phyloP scores from a whole-genome alignment of 2,888 invertebrate genomes.

The Tyria jacobaeae region DNA sequence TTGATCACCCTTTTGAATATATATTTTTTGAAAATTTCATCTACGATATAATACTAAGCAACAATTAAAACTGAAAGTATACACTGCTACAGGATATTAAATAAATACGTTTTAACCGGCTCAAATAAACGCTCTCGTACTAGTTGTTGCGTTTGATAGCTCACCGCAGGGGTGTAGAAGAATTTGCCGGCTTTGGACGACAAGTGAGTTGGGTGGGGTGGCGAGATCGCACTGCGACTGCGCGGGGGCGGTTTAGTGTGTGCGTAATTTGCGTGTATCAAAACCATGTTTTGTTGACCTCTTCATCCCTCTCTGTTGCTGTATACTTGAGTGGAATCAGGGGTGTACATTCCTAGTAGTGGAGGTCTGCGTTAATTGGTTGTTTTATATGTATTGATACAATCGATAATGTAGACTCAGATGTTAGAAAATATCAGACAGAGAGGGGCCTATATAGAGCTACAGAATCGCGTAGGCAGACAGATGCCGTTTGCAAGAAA shows the following conservation, averaged over 20 bases:
- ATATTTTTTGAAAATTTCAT: slow-evolving; percentile 40
- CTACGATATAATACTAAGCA: slow-evolving; percentile 67
- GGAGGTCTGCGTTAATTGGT: slow-evolving; percentile 60
- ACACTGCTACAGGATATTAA: slow-evolving; percentile 37
- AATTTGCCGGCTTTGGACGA: slow-evolving; percentile 79
- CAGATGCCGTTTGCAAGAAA: slow-evolving; percentile 41
- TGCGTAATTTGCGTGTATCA: slow-evolving; percentile 76
- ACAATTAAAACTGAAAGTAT: slow-evolving; percentile 53
- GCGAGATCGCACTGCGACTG: slow-evolving; percentile 65
- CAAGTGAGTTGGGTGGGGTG: slow-evolving; percentile 81
- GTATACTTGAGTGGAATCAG: slow-evolving; percentile 29
- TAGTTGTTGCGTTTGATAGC: slow-evolving; percentile 80
- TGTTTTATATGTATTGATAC: slow-evolving; percentile 69
- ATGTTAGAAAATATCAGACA: slow-evolving; percentile 82
- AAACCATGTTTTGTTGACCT: slow-evolving; percentile 60
- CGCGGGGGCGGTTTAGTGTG: slow-evolving; percentile 71
- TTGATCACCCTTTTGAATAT: slow-evolving; percentile 49
- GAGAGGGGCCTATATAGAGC: slow-evolving; percentile 67
- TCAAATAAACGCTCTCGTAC: slow-evolving; percentile 59
- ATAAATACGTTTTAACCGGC: slow-evolving; percentile 55
- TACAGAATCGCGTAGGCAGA: slow-evolving; percentile 58
- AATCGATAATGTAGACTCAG: slow-evolving; percentile 83
- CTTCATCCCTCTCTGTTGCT: slow-evolving; percentile 54
- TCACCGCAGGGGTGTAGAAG: slow-evolving; percentile 78
- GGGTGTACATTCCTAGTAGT: slow-evolving; percentile 60